Conservation (phyloP, 2,113 vertebrate species). For the Callopanchax toddi region DNA sequence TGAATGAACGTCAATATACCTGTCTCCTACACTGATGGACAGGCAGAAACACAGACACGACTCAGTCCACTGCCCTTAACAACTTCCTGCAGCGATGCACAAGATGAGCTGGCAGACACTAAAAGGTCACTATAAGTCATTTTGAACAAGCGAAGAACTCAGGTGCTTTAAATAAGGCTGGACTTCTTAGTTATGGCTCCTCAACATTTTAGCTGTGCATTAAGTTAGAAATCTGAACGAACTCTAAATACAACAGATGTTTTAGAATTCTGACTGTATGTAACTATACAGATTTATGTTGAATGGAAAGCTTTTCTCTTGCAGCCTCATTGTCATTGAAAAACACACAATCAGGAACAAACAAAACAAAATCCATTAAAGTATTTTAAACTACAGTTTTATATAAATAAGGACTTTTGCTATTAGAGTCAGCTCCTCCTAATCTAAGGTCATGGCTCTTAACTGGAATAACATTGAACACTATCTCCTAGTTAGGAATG, state of each 20-base stretch:
- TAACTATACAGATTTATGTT: no score
- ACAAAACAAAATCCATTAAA: background rate
- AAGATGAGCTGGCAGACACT: slow-evolving; percentile 34
- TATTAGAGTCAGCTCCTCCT: no score
- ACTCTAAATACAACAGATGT: background rate
- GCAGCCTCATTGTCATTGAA: background rate
- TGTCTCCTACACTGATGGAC: slow-evolving; percentile 32
- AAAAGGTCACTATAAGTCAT: slow-evolving; percentile 49
- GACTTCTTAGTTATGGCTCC: slow-evolving; percentile 11
- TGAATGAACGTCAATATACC: slow-evolving; percentile 63
- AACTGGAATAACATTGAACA: no score
- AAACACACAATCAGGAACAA: background rate
- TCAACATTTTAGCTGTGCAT: slow-evolving; percentile 3
- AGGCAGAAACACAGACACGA: slow-evolving; percentile 33
- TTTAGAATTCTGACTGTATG: slow-evolving; percentile 24
- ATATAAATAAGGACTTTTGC: no score
- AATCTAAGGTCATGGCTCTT: no score
- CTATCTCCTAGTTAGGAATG: no score
- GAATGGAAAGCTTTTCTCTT: background rate
- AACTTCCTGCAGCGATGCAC: slow-evolving; percentile 33
- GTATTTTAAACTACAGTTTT: no score
- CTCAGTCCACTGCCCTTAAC: slow-evolving; percentile 42
- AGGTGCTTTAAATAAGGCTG: slow-evolving; percentile 20
- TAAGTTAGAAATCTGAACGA: background rate
- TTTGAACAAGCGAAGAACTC: slow-evolving; percentile 26